Percentiles rank a stretch among this genome's conserved stretches.
phyloP scores from a whole-genome alignment of 2,113 vertebrate species.

The Centrocercus urophasianus region DNA sequence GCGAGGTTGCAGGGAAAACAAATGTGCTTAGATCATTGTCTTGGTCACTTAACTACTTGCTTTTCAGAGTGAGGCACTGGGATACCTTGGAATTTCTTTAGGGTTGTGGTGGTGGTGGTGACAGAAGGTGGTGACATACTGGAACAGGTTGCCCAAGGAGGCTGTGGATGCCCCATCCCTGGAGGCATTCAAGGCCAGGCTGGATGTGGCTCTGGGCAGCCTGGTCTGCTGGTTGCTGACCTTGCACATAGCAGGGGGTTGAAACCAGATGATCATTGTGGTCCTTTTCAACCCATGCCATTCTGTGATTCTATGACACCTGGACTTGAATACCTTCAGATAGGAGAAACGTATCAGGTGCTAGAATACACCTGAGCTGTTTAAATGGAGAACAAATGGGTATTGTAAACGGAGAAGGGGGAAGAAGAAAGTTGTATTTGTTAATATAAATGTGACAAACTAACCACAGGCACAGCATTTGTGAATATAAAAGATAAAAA shows the following conservation, averaged over 20 bases:
- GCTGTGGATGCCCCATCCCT: too few species aligned
- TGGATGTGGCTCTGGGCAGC: too few species aligned
- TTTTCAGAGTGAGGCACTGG: not conserved
- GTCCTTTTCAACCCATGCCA: too few species aligned
- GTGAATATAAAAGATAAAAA: not conserved
- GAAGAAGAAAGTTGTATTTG: not conserved
- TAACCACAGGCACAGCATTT: not conserved
- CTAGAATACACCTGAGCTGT: not conserved
- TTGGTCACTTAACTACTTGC: not conserved
- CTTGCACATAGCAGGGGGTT: too few species aligned
- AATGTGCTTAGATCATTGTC: fast-evolving
- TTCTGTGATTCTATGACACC: too few species aligned
- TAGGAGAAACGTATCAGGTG: not conserved
- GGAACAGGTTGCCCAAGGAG: too few species aligned
- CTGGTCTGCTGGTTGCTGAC: too few species aligned
- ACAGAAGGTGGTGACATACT: too few species aligned
- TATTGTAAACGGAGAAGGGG: not conserved
- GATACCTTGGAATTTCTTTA: too few species aligned
- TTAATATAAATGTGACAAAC: not conserved
- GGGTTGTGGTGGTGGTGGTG: too few species aligned
- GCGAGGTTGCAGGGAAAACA: not conserved
- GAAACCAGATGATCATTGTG: too few species aligned
- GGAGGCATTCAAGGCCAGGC: too few species aligned
- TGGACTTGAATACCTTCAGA: not conserved
- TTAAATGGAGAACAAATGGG: not conserved